Conservation (phyloP, 2,888 invertebrate genomes). For the Sinhomidia bicolor region DNA sequence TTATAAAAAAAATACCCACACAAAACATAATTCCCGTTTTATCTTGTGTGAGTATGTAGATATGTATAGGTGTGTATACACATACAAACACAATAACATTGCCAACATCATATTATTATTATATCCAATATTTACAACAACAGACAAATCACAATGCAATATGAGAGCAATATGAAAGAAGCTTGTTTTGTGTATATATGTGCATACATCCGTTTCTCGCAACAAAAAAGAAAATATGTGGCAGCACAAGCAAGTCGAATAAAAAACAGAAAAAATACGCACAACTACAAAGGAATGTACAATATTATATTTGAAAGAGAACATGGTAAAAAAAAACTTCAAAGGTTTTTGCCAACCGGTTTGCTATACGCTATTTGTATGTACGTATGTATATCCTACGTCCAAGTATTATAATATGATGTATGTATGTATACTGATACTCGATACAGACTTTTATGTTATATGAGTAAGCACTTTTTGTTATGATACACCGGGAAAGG, state of each 20-base stretch:
- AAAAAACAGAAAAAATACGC: neutral
- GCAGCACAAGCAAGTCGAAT: neutral
- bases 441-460: no score
- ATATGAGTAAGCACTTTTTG: neutral
- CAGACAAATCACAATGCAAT: neutral
- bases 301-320: neutral
- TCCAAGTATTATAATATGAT: no score
- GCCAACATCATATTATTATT: neutral
- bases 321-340: neutral
- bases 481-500: neutral
- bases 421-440: no score
- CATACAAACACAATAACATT: neutral
- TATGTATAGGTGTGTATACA: neutral
- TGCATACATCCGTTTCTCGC: neutral
- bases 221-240: conserved; percentile 14
- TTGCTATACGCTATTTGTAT: no score
- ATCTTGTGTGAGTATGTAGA: no score
- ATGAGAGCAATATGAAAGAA: neutral
- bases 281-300: neutral
- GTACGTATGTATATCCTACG: no score
- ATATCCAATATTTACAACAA: neutral
- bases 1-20: neutral
- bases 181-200: neutral
- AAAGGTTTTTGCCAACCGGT: conserved; percentile 18
- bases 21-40: no score